phyloP scores from a whole-genome alignment of 92 coral and sea anemone genomes.

The Phymanthus crucifer region DNA sequence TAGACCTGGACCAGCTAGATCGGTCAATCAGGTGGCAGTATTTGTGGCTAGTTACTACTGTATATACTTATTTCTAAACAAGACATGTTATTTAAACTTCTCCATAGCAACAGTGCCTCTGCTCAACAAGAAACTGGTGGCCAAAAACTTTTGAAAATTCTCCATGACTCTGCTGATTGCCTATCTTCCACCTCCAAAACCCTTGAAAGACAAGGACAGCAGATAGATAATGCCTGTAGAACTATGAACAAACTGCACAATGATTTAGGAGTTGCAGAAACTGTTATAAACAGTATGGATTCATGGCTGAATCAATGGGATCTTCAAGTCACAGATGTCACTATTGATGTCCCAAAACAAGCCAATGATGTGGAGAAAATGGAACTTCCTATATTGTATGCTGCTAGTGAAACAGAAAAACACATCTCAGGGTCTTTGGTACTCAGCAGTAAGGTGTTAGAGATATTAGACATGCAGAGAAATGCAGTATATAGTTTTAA shows the following conservation, averaged over 20 bases:
- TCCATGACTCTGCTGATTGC: conserved; percentile 77
- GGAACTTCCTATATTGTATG: conserved; percentile 81
- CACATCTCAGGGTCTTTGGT: conserved; percentile 76
- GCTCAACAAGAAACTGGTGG: conserved; percentile 26
- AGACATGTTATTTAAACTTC: not conserved
- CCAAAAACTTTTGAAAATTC: conserved; percentile 55
- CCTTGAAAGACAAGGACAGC: conserved; percentile 86
- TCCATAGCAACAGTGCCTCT: conserved; percentile 15
- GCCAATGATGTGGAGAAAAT: conserved; percentile 45
- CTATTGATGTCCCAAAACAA: conserved; percentile 60
- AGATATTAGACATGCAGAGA: conserved; percentile 55
- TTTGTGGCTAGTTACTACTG: no score
- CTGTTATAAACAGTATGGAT: conserved; percentile 75
- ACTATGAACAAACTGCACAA: conserved; percentile 92
- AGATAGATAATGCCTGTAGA: conserved; percentile 74
- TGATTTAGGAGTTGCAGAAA: conserved; percentile 88
- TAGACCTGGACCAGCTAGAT: no score
- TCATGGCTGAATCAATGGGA: conserved; percentile 87
- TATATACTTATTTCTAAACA: not conserved
- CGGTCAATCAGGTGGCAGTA: no score
- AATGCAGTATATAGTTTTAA: conserved; percentile 52
- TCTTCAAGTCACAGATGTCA: conserved; percentile 46
- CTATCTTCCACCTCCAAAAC: conserved; percentile 69
- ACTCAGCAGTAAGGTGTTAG: conserved; percentile 55
- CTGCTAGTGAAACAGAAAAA: conserved; percentile 51